Evolutionary conservation across 2,888 invertebrate species (phyloP).

Genomic region (Heliconius cydno): DNA sequence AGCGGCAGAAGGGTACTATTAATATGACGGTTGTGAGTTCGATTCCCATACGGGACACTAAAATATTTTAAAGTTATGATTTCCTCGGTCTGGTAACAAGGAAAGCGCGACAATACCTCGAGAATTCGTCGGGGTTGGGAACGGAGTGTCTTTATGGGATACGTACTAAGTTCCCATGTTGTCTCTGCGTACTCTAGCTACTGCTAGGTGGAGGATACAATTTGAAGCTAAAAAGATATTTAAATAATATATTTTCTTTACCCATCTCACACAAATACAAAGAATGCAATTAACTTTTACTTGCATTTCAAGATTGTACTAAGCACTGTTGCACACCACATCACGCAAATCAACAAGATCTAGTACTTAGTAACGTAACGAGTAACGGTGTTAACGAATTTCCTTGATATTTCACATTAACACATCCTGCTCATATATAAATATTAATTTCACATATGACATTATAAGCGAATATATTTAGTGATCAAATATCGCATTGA

Average conservation of each 20-base stretch:
- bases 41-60: too few relatives aligned
- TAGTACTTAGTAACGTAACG: not conserved
- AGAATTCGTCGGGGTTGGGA: too few relatives aligned
- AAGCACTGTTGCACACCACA: constrained; percentile 2
- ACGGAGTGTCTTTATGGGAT: too few relatives aligned
- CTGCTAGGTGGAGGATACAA: too few relatives aligned
- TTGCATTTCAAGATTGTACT: not conserved
- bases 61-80: too few relatives aligned
- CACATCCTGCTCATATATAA: not conserved
- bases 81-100: too few relatives aligned
- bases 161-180: too few relatives aligned
- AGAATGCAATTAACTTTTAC: constrained; percentile 5
- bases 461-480: constrained; percentile 6
- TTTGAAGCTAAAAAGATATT: too few relatives aligned
- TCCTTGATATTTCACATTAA: constrained; percentile 6
- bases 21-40: too few relatives aligned
- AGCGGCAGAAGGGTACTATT: too few relatives aligned
- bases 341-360: not conserved
- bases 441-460: constrained; percentile 16
- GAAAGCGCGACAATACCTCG: too few relatives aligned
- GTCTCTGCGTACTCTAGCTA: too few relatives aligned
- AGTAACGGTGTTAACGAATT: not conserved
- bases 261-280: not conserved
- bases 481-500: not conserved
- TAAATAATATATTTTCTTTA: not conserved